Conservation (phyloP, 1,140 invertebrate species). For the Eupristina koningsbergeri region DNA sequence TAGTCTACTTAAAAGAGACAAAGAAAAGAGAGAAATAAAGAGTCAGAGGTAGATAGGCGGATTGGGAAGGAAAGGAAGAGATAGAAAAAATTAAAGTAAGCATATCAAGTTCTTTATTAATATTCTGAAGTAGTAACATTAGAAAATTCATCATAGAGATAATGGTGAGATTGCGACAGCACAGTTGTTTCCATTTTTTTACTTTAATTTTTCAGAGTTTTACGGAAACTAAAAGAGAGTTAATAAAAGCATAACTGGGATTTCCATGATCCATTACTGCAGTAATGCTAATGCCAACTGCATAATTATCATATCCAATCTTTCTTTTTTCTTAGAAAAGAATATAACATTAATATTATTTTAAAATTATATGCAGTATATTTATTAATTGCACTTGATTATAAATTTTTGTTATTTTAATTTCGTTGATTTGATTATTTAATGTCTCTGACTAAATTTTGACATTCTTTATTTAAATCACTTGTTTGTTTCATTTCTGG, state of each 20-base stretch:
- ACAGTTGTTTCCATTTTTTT: constrained; percentile 21
- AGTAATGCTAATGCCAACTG: neutral
- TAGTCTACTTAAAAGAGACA: neutral
- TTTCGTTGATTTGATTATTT: no score
- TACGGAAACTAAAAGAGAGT: neutral
- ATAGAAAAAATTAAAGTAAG: no score
- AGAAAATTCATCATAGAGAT: constrained; percentile 30
- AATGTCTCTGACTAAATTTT: no score
- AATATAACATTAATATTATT: no score
- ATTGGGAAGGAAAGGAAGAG: neutral
- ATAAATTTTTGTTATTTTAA: no score
- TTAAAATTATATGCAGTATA: no score
- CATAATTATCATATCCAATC: constrained; percentile 32
- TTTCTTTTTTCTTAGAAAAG: no score
- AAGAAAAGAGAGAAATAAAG: neutral
- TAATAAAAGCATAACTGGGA: neutral
- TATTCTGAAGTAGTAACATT: constrained; percentile 23
- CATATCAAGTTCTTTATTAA: constrained; percentile 16
- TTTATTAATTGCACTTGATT: no score
- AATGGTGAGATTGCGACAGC: neutral
- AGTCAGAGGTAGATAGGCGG: neutral
- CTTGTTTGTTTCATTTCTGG: no score
- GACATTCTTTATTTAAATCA: no score
- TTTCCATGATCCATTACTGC: constrained; percentile 41
- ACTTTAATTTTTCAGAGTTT: constrained; percentile 30